A percentile compares a stretch with the other conserved stretches of the same genome.
Evolutionary conservation across 2,888 invertebrate species (phyloP).

Genomic region (Leptothorax acervorum): DNA sequence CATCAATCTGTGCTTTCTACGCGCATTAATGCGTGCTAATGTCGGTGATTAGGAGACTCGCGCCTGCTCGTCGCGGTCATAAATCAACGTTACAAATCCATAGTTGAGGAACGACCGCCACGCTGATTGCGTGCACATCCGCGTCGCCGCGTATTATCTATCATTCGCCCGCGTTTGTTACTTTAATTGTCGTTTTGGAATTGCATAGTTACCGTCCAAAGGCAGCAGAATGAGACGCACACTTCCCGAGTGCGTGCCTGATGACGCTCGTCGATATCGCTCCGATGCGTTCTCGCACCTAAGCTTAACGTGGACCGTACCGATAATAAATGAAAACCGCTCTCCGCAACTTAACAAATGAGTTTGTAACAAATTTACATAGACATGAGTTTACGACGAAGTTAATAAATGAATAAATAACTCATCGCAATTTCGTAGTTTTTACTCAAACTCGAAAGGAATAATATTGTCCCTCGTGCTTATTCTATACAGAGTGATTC

Average conservation of each 20-base stretch:
- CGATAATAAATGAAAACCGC: constrained; percentile 42
- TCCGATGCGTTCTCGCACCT: not conserved
- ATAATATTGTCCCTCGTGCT: not conserved
- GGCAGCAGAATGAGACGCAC: not conserved
- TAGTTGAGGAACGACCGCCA: constrained; percentile 70
- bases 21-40: constrained; percentile 57
- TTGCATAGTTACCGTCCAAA: constrained; percentile 63
- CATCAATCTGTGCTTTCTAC: constrained; percentile 34
- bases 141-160: constrained; percentile 50
- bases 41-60: constrained; percentile 71
- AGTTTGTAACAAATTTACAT: not conserved
- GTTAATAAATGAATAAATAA: not conserved
- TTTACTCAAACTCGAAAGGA: not conserved
- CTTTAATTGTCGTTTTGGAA: constrained; percentile 73
- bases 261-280: not conserved
- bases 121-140: constrained; percentile 50
- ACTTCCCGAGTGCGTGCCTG: constrained; percentile 11
- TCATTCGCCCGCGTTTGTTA: constrained; percentile 69
- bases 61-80: constrained; percentile 65
- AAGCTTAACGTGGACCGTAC: constrained; percentile 20
- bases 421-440: not conserved
- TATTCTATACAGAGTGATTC: not conserved
- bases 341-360: not conserved
- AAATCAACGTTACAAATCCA: constrained; percentile 76
- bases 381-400: not conserved